Base-by-base conservation (phyloP, 2,797 vertebrate genomes). In the Pipistrellus pygmaeus region DNA sequence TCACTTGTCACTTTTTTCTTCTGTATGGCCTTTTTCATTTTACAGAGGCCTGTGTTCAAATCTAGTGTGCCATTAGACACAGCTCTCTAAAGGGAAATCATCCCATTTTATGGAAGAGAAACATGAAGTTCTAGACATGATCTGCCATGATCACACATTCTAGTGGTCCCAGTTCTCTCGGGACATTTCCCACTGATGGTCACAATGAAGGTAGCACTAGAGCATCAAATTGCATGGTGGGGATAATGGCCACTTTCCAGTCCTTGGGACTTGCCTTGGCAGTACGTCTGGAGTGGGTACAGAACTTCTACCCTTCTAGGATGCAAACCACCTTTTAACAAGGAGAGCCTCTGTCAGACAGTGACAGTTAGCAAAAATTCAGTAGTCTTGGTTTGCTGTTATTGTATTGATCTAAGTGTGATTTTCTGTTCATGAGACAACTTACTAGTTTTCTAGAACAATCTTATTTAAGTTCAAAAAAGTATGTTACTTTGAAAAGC, bases 391-490 rank as follows among this genome's bases (percentile, higher is more conserved):
- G 8, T 30, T 90, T 91, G 46, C 14, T 53, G 7, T 81, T 32
- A 73, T 12, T 88, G 35, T 91, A 57, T 77, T 90, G 21, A 41
- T 27, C 71, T 57, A 72, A 90, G 64, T 18, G 0, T 25, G 85
- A 38, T 85, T 88, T 97, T 91, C 48, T 83, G 4, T 90, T 93
- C 93, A 46, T 51, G 32, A 91, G 48, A 66, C 78, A 86, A 13
- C 3, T 48, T 83, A 53, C n/a, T 51, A 1, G 3, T 69, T 96
- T 92, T 93, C 84, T 35, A 95, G 62, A 88, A 87, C 53, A 84
- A 80, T 89, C 72, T 92, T 77, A 81, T 35, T 72, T 92, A 92
- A 78, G 51, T 94, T 94, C 6, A 88, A 85, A 76, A 94, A 73
- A 66, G 38, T 75, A n/a, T 89, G 18, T 93, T 14, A 75, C 51